Percentiles rank a stretch among this genome's conserved stretches.
Evolutionary conservation across 1,140 invertebrate genomes (phyloP).

Genomic region (Saccostrea cuccullata): DNA sequence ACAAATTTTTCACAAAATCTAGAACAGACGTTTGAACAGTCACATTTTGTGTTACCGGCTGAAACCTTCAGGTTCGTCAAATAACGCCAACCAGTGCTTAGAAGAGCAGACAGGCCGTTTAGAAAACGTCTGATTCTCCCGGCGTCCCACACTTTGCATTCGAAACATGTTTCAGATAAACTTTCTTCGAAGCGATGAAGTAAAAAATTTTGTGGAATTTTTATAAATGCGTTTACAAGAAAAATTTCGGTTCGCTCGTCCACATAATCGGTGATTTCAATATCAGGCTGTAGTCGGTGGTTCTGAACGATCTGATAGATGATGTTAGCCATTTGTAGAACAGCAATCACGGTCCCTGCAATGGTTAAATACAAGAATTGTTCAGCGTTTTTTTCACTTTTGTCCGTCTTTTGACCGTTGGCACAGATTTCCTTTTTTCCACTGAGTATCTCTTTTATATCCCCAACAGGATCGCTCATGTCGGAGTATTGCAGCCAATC

Average conservation of each 20-base stretch:
- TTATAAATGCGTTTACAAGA: neutral
- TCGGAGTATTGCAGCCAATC: neutral
- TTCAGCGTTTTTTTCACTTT: neutral
- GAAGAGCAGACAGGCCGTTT: no score
- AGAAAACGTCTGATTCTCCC: neutral
- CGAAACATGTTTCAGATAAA: neutral
- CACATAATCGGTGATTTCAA: neutral
- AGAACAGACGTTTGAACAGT: no score
- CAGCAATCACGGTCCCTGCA: neutral
- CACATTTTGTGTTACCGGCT: no score
- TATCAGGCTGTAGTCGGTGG: no score
- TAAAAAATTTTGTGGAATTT: neutral
- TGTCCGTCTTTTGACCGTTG: no score
- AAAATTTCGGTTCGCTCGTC: neutral
- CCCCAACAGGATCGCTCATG: neutral
- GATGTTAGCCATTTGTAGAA: neutral
- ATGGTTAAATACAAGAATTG: neutral
- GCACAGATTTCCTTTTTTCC: no score
- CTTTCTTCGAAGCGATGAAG: neutral
- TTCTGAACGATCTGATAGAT: neutral
- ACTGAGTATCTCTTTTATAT: neutral
- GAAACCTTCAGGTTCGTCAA: no score
- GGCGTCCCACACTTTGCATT: neutral
- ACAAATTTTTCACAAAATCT: no score
- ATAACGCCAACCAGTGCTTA: no score